Evolutionary conservation across 2,888 invertebrate species (phyloP).

Genomic region (Temnothorax ravouxi): DNA sequence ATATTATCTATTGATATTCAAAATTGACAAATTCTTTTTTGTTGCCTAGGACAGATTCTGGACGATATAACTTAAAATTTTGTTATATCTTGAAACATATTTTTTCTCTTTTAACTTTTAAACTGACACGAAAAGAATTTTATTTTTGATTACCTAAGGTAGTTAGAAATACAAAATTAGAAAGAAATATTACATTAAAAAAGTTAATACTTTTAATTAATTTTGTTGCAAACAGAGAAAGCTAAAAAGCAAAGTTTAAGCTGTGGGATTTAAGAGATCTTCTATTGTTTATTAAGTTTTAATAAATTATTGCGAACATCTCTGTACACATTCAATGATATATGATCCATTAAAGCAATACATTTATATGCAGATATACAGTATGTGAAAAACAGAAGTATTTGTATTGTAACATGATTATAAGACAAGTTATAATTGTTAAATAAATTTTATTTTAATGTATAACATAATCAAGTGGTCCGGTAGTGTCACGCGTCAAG

Average conservation of each 20-base stretch:
- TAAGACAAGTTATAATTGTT: background rate
- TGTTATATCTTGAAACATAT: constrained; percentile 21
- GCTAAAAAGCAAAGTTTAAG: background rate
- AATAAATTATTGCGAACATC: background rate
- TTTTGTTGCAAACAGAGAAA: background rate
- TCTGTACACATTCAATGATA: background rate
- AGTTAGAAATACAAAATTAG: background rate
- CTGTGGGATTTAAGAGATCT: background rate
- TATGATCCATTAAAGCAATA: too few relatives aligned
- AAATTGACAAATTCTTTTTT: constrained; percentile 48
- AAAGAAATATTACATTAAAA: background rate
- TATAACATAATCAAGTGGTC: background rate
- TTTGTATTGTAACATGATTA: background rate
- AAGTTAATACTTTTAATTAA: background rate
- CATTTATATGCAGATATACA: too few relatives aligned
- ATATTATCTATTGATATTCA: constrained; percentile 15
- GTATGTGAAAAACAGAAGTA: background rate
- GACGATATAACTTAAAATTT: background rate
- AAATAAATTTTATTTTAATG: background rate
- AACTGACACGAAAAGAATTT: background rate
- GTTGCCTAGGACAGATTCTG: constrained; percentile 9
- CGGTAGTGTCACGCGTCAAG: too few relatives aligned
- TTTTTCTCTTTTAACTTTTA: background rate
- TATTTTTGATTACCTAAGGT: background rate
- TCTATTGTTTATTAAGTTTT: background rate